Evolutionary conservation across 2,797 vertebrate species (phyloP).

Genomic region (Scarus forsteni): DNA sequence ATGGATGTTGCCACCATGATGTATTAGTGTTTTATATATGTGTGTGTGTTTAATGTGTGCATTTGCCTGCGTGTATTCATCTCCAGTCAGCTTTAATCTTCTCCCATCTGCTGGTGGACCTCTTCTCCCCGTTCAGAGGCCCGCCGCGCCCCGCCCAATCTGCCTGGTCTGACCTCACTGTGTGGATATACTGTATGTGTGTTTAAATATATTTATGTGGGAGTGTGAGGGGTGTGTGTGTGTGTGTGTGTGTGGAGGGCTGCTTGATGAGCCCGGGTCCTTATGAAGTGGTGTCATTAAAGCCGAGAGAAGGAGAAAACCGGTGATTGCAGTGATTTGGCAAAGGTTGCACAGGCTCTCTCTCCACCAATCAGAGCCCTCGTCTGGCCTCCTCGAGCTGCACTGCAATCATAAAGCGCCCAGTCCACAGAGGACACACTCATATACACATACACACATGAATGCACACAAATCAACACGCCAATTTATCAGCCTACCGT

Average conservation of each 20-base stretch:
- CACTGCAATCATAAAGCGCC: slow-evolving; percentile 79
- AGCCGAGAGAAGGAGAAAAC: slow-evolving; percentile 77
- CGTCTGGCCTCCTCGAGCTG: slow-evolving; percentile 71
- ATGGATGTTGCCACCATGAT: slow-evolving; percentile 19
- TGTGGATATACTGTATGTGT: slow-evolving; percentile 21
- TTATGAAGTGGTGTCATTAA: slow-evolving; percentile 87
- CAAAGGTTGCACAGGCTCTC: slow-evolving; percentile 73
- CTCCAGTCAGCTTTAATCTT: slow-evolving; percentile 75
- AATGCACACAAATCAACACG: slow-evolving; percentile 10
- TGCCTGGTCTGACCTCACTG: slow-evolving; percentile 72
- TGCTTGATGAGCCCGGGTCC: slow-evolving; percentile 79
- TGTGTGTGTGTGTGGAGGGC: slow-evolving; percentile 41
- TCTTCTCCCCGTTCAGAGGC: slow-evolving; percentile 73
- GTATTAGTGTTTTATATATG: slow-evolving; percentile 20
- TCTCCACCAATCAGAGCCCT: slow-evolving; percentile 81
- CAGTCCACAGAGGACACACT: slow-evolving; percentile 39
- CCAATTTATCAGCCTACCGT: slow-evolving; percentile 42
- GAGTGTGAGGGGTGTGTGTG: slow-evolving; percentile 26
- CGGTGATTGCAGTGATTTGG: slow-evolving; percentile 86
- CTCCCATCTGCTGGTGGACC: slow-evolving; percentile 83
- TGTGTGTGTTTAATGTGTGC: slow-evolving; percentile 29
- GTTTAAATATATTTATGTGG: slow-evolving; percentile 24
- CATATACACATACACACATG: slow-evolving; percentile 25
- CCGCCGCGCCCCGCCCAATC: slow-evolving; percentile 71
- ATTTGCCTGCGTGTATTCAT: slow-evolving; percentile 46